Evolutionary conservation across 2,888 invertebrate genomes (phyloP).

Genomic region (Nasonia oneida): DNA sequence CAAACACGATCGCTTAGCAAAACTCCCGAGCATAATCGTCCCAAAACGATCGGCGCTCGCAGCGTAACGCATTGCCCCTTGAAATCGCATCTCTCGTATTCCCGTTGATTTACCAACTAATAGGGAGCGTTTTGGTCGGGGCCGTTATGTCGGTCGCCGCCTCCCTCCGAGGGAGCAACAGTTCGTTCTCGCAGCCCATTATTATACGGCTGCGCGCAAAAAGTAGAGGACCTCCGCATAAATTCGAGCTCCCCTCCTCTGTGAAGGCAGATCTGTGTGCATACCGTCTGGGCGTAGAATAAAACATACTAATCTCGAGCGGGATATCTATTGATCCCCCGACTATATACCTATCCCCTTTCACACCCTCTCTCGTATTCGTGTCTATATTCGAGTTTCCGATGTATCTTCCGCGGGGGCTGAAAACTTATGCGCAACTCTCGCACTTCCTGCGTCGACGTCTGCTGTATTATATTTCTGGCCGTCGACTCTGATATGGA

Average conservation of each 20-base stretch:
- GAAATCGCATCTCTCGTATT: slow-evolving; percentile 10
- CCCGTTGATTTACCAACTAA: slow-evolving; percentile 39
- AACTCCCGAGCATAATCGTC: neutral
- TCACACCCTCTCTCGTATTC: neutral
- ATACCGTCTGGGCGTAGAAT: slow-evolving; percentile 31
- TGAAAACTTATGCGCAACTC: slow-evolving; percentile 15
- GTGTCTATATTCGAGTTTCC: neutral
- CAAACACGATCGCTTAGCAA: neutral
- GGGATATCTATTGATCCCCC: slow-evolving; percentile 43
- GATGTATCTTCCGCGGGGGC: neutral
- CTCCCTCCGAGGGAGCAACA: slow-evolving; percentile 24
- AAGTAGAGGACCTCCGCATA: slow-evolving; percentile 17
- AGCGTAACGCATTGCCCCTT: neutral
- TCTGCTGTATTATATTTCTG: neutral
- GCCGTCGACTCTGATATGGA: no score
- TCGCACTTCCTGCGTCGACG: neutral
- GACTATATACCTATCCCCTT: neutral
- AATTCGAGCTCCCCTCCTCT: slow-evolving; percentile 4
- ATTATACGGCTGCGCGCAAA: slow-evolving; percentile 2
- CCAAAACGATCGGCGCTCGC: neutral
- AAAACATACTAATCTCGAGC: slow-evolving; percentile 44
- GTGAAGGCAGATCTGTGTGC: neutral
- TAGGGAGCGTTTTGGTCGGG: slow-evolving; percentile 30
- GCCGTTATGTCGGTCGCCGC: neutral
- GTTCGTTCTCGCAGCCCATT: slow-evolving; percentile 18